Conservation (phyloP, 2,113 vertebrate genomes). For the Meriones unguiculatus region DNA sequence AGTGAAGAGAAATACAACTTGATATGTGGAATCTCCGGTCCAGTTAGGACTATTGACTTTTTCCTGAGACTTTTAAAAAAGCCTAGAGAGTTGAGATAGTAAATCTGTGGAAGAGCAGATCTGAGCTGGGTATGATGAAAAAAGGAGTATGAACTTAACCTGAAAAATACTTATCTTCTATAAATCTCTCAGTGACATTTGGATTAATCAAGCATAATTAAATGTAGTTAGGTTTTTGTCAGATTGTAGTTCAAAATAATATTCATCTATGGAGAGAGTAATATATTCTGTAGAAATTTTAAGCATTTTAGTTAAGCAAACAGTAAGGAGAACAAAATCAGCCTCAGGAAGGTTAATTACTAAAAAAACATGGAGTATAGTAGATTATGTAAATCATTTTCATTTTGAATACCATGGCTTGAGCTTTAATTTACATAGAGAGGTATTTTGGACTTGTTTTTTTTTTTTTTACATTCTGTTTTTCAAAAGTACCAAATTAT, state of each 20-base stretch:
- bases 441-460: slow-evolving; percentile 75
- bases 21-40: neutral
- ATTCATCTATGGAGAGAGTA: slow-evolving; percentile 79
- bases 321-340: slow-evolving; percentile 82
- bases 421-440: slow-evolving; percentile 80
- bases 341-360: slow-evolving; percentile 83
- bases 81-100: neutral
- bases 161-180: slow-evolving; percentile 72
- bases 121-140: slow-evolving; percentile 43
- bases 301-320: slow-evolving; percentile 81
- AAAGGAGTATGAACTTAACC: slow-evolving; percentile 72
- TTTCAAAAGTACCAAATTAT: slow-evolving; percentile 66
- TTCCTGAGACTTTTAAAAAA: neutral
- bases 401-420: slow-evolving; percentile 78
- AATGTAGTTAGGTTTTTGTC: slow-evolving; percentile 81
- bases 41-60: neutral
- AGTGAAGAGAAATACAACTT: neutral
- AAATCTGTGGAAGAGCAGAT: neutral
- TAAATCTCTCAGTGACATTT: slow-evolving; percentile 81
- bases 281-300: slow-evolving; percentile 84
- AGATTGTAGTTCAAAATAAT: slow-evolving; percentile 82
- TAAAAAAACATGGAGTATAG: slow-evolving; percentile 75
- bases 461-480: slow-evolving; percentile 54
- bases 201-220: slow-evolving; percentile 84
- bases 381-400: slow-evolving; percentile 82